Base-by-base conservation (phyloP, 1,140 invertebrate species). In the Propsilocerus akamusi region DNA sequence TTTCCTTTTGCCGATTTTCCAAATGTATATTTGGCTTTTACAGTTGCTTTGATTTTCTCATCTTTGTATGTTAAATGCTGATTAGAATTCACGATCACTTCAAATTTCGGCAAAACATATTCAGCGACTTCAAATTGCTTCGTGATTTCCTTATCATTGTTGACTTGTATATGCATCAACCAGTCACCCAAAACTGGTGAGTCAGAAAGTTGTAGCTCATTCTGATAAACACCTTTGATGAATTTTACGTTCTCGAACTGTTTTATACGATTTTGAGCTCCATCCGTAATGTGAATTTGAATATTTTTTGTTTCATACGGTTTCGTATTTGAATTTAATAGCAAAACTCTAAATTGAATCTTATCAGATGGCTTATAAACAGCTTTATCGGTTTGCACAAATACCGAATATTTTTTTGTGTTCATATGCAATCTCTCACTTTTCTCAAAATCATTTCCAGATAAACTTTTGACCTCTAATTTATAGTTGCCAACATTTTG, bases 351-450 rank as follows among this genome's bases (percentile, higher is more conserved):
- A 60, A 94, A 96, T 58, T 83, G 75, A 12, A 97, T 78, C 56
- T 77, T 76, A 57, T 86, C 78, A 8, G 83, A 81, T 0, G 91
- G 91, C 61, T 93, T 88, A 60, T 97, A 97, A 52, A 96, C 83
- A 1, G 85, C 78, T 64, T 92, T 89, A 67, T 97, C 93, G 0
- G 91, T 95, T 63, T 97, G 92, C 53, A 97, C 80, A 56, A 97
- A 87, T 4, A 95, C 78, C 4, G 90, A 91, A 55, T 87, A 87
- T 58, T 84, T 88, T 61, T 95, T 93, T 47, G 80, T 17, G 10
- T 41, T 41, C 14, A 41, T 41, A 20, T 41, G 34, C 12, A 41
- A 17, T 17, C 22, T 41, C 14, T 41, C 14, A 20, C 17, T 20
- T 20, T 4, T 4, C 5, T 4, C 5, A 20, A 41, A 41, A n/a